These are phyloP conservation scores for Crypturellus tataupa DNA, from an alignment of 2,797 vertebrate genomes.

Conservation along the genomic window DNA sequence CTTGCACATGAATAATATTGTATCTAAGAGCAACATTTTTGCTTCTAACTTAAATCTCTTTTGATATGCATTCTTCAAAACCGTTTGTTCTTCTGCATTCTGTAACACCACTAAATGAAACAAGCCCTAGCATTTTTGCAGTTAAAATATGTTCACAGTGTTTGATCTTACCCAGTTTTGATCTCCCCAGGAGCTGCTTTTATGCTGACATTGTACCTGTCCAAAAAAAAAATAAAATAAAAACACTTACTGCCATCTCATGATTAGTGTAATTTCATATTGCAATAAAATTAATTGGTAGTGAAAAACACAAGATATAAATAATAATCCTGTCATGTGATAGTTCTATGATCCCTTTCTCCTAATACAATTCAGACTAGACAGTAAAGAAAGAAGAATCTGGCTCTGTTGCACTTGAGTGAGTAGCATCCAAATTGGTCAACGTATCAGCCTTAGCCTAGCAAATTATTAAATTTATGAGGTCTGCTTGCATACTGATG, in stretches of 20 bases:
- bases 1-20: not conserved
- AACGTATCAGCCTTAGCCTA: not conserved
- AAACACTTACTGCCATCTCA: slow-evolving; percentile 7
- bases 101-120: slow-evolving; percentile 18
- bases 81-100: not conserved
- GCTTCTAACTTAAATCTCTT: not conserved
- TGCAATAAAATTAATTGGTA: not conserved
- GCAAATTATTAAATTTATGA: not conserved
- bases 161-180: slow-evolving; percentile 65
- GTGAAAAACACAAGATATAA: not conserved
- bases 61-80: slow-evolving; percentile 34
- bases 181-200: slow-evolving; percentile 39
- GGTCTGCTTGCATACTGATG: not conserved
- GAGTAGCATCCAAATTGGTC: rapidly evolving
- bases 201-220: slow-evolving; percentile 29
- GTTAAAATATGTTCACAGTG: slow-evolving; percentile 15
- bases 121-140: slow-evolving; percentile 24
- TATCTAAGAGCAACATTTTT: slow-evolving; percentile 11
- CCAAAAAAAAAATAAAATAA: slow-evolving; percentile 29
- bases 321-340: not conserved
- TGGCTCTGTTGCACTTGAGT: not conserved
- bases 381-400: not conserved
- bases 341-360: not conserved
- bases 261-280: slow-evolving; percentile 31
- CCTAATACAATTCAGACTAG: not conserved